phyloP scores from a whole-genome alignment of 2,797 vertebrate genomes.

The Tauraco hartlaubi region DNA sequence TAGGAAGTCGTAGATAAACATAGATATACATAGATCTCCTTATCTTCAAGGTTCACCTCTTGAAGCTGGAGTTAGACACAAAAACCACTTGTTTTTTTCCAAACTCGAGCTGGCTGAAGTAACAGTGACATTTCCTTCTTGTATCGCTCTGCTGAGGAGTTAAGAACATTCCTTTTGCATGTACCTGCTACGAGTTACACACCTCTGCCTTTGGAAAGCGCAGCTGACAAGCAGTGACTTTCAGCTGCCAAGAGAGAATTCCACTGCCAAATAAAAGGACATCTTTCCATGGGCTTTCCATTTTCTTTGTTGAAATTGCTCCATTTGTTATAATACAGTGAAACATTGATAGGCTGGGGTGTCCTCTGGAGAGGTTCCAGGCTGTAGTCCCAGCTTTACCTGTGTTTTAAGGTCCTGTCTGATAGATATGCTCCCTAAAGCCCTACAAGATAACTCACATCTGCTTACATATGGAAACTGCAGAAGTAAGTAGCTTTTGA shows the following conservation, averaged over 20 bases:
- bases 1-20: not conserved
- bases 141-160: not conserved
- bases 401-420: not conserved
- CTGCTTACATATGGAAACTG: not conserved
- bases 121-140: not conserved
- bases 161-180: not conserved
- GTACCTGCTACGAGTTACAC: not conserved
- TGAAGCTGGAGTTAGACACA: not conserved
- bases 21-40: not conserved
- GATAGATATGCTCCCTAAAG: not conserved
- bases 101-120: rapidly evolving
- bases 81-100: not conserved
- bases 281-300: not conserved
- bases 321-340: not conserved
- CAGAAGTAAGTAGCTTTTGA: not conserved
- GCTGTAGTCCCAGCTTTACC: not conserved
- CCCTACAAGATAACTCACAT: not conserved
- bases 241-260: not conserved
- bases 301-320: not conserved
- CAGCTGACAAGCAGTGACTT: not conserved
- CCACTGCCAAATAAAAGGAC: not conserved
- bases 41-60: not conserved
- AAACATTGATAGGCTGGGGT: not conserved
- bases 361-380: not conserved
- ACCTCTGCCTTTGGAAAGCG: not conserved